These are phyloP conservation scores for Colletes gigas DNA, from an alignment of 1,140 invertebrate species.

Conservation along the genomic window DNA sequence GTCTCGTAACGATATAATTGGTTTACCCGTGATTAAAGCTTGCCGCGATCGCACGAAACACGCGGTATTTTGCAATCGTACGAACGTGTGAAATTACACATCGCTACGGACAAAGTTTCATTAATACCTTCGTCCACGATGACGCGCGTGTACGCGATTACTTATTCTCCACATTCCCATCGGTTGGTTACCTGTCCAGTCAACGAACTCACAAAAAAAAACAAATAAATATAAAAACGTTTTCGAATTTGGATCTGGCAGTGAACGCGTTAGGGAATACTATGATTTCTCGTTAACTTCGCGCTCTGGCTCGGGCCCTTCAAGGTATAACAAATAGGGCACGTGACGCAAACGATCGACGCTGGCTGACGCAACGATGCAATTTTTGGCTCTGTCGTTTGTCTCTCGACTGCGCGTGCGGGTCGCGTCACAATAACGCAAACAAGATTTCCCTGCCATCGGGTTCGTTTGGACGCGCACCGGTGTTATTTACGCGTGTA, in stretches of 20 bases:
- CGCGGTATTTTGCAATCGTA: not conserved
- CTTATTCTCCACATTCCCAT: too few species aligned
- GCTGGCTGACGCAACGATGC: slow-evolving; percentile 16
- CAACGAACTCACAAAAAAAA: too few species aligned
- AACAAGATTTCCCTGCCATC: slow-evolving; percentile 9
- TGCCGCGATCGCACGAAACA: not conserved
- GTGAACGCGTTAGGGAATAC: too few species aligned
- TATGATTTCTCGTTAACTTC: slow-evolving; percentile 1
- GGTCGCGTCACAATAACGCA: not conserved
- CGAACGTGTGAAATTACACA: not conserved
- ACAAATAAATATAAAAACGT: too few species aligned
- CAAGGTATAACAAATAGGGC: not conserved
- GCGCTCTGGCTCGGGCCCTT: not conserved
- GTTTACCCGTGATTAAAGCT: slow-evolving; percentile 10
- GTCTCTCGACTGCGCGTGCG: not conserved
- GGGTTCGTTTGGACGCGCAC: too few species aligned
- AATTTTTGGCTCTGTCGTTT: slow-evolving; percentile 16
- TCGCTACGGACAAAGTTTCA: not conserved
- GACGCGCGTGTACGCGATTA: too few species aligned
- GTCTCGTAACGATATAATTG: slow-evolving; percentile 21
- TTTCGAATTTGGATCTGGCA: too few species aligned
- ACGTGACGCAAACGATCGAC: not conserved
- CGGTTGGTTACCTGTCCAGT: too few species aligned
- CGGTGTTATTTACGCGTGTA: not conserved
- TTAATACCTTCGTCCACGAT: not conserved